These are phyloP conservation scores for Mus spicilegus DNA, from an alignment of 2,113 vertebrate species.

Conservation along the genomic window DNA sequence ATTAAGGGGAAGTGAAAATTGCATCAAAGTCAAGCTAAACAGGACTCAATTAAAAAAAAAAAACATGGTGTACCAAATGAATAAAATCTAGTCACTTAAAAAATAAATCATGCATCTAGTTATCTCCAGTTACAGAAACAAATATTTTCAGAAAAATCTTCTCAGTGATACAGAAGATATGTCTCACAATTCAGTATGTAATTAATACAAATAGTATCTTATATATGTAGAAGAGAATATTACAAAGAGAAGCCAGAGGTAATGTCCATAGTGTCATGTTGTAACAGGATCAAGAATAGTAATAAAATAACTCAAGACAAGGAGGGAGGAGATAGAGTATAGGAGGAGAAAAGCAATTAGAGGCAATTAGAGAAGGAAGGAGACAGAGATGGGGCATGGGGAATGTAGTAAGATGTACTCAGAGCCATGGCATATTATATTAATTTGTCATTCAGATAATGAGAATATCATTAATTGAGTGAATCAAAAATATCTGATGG, in stretches of 20 bases:
- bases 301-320: not conserved
- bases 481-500: not conserved
- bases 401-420: not conserved
- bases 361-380: not conserved
- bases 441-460: not conserved
- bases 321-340: accelerated
- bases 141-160: not conserved
- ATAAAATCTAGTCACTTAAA: not conserved
- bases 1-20: not conserved
- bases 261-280: not conserved
- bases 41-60: not conserved
- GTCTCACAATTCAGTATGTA: not conserved
- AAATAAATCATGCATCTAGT: not conserved
- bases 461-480: not conserved
- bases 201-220: not conserved
- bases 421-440: not conserved
- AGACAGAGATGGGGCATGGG: not conserved
- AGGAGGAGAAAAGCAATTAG: too few relatives aligned
- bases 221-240: not conserved
- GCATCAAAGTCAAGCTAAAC: not conserved
- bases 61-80: not conserved
- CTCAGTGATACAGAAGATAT: not conserved
- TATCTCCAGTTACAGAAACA: not conserved
- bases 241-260: not conserved
- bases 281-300: not conserved